These are phyloP conservation scores for Cactoblastis cactorum DNA, from an alignment of 2,888 invertebrate genomes.

Conservation along the genomic window DNA sequence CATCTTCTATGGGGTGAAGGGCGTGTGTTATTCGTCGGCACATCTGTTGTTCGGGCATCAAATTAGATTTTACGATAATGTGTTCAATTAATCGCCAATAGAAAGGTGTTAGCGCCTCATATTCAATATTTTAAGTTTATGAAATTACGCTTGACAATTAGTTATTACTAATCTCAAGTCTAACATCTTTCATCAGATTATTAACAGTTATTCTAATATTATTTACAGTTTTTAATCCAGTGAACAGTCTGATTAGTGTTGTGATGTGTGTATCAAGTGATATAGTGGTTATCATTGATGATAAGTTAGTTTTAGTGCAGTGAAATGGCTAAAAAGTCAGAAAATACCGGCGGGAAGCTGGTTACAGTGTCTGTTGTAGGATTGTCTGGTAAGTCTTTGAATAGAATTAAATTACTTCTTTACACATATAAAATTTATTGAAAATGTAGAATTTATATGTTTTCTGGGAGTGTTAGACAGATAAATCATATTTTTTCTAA, in stretches of 20 bases:
- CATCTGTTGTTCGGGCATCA: constrained; percentile 45
- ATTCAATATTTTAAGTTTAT: neutral
- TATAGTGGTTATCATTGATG: constrained; percentile 39
- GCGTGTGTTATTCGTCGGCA: constrained; percentile 47
- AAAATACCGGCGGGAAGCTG: constrained; percentile 81
- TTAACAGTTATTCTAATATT: constrained; percentile 14
- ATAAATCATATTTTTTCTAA: too few relatives aligned
- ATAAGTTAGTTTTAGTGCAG: constrained; percentile 43
- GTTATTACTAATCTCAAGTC: neutral
- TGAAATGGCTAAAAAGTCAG: constrained; percentile 87
- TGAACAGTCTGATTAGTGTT: constrained; percentile 43
- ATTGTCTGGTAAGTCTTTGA: constrained; percentile 83
- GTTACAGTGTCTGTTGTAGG: constrained; percentile 95
- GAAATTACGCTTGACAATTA: neutral
- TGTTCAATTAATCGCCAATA: neutral
- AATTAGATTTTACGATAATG: neutral
- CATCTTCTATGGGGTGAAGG: constrained; percentile 25
- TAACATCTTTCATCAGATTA: constrained; percentile 14
- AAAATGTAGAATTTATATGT: too few relatives aligned
- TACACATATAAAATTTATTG: too few relatives aligned
- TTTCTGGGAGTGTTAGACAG: too few relatives aligned
- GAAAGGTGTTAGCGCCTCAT: neutral
- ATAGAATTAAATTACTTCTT: too few relatives aligned
- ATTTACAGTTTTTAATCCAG: constrained; percentile 26
- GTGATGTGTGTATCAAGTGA: constrained; percentile 64